These are phyloP conservation scores for Bombus waltoni DNA, from an alignment of 1,140 invertebrate species.

Conservation along the genomic window DNA sequence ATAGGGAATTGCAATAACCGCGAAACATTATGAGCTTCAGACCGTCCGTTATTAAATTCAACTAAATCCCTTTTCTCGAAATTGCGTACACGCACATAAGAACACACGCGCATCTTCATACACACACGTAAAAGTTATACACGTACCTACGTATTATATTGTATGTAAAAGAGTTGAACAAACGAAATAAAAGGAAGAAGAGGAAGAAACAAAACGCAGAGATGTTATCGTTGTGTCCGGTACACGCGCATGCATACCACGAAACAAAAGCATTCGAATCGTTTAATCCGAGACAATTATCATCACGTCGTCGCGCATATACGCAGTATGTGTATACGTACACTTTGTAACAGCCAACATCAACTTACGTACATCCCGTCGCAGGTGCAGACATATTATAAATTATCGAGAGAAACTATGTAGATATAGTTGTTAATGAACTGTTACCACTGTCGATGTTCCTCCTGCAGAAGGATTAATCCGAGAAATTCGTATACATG, in stretches of 20 bases:
- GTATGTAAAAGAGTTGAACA: not conserved
- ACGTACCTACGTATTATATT: not conserved
- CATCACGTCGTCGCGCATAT: not conserved
- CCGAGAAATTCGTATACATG: not conserved
- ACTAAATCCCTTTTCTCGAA: constrained; percentile 28
- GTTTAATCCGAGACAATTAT: not conserved
- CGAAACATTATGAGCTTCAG: constrained; percentile 23
- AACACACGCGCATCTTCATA: not conserved
- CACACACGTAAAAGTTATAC: not conserved
- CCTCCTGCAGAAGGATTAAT: constrained; percentile 31
- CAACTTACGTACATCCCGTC: not conserved
- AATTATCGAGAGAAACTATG: constrained; percentile 28
- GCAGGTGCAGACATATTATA: not conserved
- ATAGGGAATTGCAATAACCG: constrained; percentile 37
- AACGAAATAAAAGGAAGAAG: not conserved
- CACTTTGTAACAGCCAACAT: not conserved
- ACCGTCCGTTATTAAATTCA: constrained; percentile 44
- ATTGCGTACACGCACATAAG: not conserved
- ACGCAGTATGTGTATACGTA: not conserved
- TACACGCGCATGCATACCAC: too few species aligned
- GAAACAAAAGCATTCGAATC: not conserved
- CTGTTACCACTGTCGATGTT: constrained; percentile 11
- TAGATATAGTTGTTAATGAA: constrained; percentile 35
- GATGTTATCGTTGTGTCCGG: not conserved
- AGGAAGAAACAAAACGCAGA: not conserved